Base-by-base conservation (phyloP, 2,888 invertebrate species). In the Venusia cambrica region DNA sequence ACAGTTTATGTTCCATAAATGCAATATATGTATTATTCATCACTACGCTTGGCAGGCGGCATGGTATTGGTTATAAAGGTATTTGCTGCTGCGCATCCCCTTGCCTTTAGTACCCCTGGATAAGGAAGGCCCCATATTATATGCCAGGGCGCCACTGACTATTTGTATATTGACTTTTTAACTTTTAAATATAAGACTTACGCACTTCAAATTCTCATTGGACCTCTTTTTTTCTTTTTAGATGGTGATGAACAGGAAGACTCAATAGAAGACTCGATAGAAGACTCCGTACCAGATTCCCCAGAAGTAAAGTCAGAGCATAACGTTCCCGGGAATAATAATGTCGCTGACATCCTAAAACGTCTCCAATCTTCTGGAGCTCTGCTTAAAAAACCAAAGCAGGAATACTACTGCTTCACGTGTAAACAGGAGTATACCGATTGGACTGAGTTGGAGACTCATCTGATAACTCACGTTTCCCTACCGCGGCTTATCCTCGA, bases 381-480 rank as follows among this genome's bases (percentile, higher is more conserved):
- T 6, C 50, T 81, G 1, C 51, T 77, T 6, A 79, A 73, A 39
- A 76, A 78, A 31, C 81, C 80, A 0, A 81, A 81, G 44, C 54
- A 73, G 33, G 83, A 84, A 45, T 62, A 68, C 41, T 73, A 66
- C 48, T 90, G 90, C 53, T 70, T 67, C 48, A 89, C 89, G 15
- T 90, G 90, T 54, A 71, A 85, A 49, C 66, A 83, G 37, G 81
- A 85, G 35, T 90, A 87, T 57, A 63, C 62, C 5, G 62, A 72
- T 45, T 83, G 81, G 71, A 69, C 73, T 19, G 81, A 78, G 6
- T 58, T 89, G 39, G 76, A 89, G 48, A 72, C 74, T 5, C 90
- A 90, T 62, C 70, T 90, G 5, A 72, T 89, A 14, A 77, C 81
- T 30, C 90, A 90, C 76, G 88, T 90, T 21, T 87, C 85, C 3